These are phyloP conservation scores for Mesocricetus auratus DNA, from an alignment of 2,113 vertebrate species.

Conservation along the genomic window DNA sequence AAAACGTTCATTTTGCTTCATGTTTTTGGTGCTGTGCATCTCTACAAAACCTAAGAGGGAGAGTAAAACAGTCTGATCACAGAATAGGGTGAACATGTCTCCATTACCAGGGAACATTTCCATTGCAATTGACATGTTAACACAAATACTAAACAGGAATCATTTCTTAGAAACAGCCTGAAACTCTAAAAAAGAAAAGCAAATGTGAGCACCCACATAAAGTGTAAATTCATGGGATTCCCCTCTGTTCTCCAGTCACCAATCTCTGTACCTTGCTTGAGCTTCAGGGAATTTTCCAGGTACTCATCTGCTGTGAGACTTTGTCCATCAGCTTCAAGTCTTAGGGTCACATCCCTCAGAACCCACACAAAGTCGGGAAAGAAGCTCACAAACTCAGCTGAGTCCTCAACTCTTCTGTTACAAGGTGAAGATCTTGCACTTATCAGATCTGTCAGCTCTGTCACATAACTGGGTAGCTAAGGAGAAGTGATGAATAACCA, in stretches of 20 bases:
- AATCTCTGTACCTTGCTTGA: constrained; percentile 71
- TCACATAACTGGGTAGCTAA: constrained; percentile 79
- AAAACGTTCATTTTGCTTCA: neutral
- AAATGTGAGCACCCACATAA: too few species aligned
- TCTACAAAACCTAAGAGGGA: neutral
- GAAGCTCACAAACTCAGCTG: constrained; percentile 74
- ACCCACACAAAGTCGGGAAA: constrained; percentile 86
- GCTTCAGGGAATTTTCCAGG: constrained; percentile 78
- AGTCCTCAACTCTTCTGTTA: neutral
- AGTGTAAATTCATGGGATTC: neutral
- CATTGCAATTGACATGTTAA: too few species aligned
- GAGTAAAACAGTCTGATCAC: neutral
- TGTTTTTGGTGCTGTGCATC: neutral
- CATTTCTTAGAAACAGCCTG: neutral
- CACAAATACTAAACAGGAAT: neutral
- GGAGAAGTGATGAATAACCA: neutral
- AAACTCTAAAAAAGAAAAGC: neutral
- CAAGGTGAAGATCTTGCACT: constrained; percentile 54
- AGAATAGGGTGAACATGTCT: neutral
- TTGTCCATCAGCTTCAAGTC: constrained; percentile 59
- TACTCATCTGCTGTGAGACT: constrained; percentile 80
- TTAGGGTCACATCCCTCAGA: constrained; percentile 82
- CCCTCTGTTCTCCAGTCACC: neutral
- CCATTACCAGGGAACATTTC: neutral
- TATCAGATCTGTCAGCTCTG: constrained; percentile 76